phyloP scores from a whole-genome alignment of 2,113 vertebrate genomes.

The Mungos mungo region DNA sequence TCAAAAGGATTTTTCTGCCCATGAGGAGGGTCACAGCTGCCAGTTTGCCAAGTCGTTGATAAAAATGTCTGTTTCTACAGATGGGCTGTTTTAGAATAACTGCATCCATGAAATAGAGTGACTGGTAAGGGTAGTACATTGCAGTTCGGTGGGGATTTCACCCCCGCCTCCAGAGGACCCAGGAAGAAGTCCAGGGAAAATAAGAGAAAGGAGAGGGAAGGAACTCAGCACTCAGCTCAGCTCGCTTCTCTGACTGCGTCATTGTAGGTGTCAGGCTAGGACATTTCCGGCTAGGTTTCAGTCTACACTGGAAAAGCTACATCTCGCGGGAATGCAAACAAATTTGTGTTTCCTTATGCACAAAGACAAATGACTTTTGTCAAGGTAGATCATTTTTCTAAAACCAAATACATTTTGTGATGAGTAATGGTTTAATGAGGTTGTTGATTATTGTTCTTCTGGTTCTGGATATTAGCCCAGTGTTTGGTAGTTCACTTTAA shows the following conservation, averaged over 20 bases:
- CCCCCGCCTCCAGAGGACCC: background rate
- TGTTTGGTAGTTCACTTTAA: background rate
- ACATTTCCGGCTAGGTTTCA: background rate
- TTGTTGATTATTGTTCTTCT: background rate
- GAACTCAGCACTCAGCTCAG: fast-evolving
- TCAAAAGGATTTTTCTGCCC: background rate
- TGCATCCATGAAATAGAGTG: background rate
- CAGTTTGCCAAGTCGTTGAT: conserved; percentile 13
- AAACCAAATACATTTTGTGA: background rate
- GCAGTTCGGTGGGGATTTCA: background rate
- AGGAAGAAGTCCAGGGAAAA: background rate
- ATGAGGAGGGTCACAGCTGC: background rate
- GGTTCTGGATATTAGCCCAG: background rate
- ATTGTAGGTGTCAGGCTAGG: background rate
- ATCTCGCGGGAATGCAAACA: background rate
- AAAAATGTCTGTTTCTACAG: background rate
- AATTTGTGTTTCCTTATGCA: background rate
- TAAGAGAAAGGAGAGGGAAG: background rate
- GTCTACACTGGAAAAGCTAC: background rate
- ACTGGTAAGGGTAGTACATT: background rate
- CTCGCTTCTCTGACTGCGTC: background rate
- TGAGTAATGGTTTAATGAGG: background rate
- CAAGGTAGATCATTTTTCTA: background rate
- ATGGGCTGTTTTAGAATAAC: background rate
- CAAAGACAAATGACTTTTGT: background rate